Conservation (phyloP, 2,797 vertebrate species). For the Cynopterus sphinx region DNA sequence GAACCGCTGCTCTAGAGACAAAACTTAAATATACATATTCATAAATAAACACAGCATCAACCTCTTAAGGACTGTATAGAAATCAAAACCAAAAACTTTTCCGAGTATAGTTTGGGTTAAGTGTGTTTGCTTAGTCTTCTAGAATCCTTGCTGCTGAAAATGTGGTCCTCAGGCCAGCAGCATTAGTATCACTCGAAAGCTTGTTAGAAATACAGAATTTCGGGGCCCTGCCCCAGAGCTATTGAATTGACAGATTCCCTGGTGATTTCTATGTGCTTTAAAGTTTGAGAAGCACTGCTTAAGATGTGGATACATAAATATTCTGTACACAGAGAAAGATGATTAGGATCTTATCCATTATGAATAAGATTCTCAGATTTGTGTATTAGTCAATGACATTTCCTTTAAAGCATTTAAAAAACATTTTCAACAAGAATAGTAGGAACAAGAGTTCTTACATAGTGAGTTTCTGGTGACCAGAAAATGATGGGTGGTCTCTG, state of each 20-base stretch:
- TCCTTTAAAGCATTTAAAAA: conserved; percentile 17
- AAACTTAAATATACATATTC: not conserved
- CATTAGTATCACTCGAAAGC: not conserved
- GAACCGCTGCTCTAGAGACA: not conserved
- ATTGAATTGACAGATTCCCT: not conserved
- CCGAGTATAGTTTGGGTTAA: not conserved
- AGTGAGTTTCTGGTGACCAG: not conserved
- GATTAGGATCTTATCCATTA: not conserved
- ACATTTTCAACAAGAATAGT: conserved; percentile 11
- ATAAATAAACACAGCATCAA: not conserved
- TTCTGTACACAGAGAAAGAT: not conserved
- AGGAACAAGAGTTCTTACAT: not conserved
- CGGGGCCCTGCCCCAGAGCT: not conserved
- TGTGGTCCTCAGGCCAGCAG: not conserved
- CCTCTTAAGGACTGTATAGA: conserved; percentile 36
- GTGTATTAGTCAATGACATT: not conserved
- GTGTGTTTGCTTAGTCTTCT: not conserved
- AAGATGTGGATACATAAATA: not conserved
- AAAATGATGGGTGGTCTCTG: conserved; percentile 4
- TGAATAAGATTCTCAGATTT: not conserved
- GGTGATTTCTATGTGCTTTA: not conserved
- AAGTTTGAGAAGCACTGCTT: not conserved
- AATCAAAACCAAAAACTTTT: conserved; percentile 9
- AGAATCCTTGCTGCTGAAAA: not conserved
- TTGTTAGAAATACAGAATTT: not conserved